Evolutionary conservation across 2,113 vertebrate species (phyloP).

Genomic region (Abramis brama): DNA sequence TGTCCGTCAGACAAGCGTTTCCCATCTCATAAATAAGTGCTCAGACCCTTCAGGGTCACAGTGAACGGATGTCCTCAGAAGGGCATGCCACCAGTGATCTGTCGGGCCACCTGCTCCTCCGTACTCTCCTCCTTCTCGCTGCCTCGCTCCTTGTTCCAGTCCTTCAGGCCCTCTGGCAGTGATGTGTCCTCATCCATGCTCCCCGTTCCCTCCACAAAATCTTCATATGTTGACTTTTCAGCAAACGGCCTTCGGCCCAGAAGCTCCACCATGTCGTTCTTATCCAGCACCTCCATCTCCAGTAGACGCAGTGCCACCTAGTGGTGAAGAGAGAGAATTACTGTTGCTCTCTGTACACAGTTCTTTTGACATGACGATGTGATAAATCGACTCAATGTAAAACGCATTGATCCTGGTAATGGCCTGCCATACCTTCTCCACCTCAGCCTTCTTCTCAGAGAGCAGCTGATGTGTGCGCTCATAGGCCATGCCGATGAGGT

Average conservation of each 20-base stretch:
- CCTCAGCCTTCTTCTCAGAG: slow-evolving; percentile 83
- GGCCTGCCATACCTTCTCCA: slow-evolving; percentile 86
- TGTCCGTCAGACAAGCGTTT: not conserved
- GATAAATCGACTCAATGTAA: not conserved
- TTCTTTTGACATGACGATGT: not conserved
- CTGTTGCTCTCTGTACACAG: not conserved
- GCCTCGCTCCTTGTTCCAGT: slow-evolving; percentile 93
- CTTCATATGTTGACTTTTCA: slow-evolving; percentile 95
- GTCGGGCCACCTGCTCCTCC: slow-evolving; percentile 82
- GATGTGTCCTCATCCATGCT: slow-evolving; percentile 93
- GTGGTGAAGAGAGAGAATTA: not conserved
- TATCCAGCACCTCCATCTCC: slow-evolving; percentile 95
- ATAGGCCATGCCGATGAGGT: slow-evolving; percentile 85
- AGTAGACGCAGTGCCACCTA: slow-evolving; percentile 93
- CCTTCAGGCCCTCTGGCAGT: slow-evolving; percentile 92
- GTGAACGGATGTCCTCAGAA: slow-evolving; percentile 71
- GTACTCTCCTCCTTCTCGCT: slow-evolving; percentile 80
- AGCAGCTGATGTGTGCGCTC: slow-evolving; percentile 83
- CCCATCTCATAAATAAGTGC: slow-evolving; percentile 13
- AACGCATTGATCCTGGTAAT: not conserved
- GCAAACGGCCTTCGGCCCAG: slow-evolving; percentile 89
- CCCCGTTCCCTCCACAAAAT: slow-evolving; percentile 96
- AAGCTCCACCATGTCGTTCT: slow-evolving; percentile 92
- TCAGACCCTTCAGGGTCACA: not conserved
- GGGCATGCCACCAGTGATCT: slow-evolving; percentile 81